Base-by-base conservation (phyloP, 2,113 vertebrate species). In the Elanus axillaris region DNA sequence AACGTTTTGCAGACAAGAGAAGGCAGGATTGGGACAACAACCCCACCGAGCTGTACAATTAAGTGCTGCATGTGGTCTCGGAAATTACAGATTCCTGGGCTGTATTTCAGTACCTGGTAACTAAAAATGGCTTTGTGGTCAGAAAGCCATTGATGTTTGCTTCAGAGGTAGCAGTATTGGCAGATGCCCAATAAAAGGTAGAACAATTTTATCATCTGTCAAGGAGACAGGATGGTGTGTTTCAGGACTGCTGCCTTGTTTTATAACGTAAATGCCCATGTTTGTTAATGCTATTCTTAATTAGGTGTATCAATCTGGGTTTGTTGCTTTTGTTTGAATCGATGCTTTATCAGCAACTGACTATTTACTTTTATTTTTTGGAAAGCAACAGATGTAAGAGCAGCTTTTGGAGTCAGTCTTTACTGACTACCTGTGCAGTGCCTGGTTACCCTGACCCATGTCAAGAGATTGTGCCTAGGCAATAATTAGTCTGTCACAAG, bases 101-200 rank as follows among this genome's bases (percentile, higher is more conserved):
- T 85, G 0, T 91, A 88, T 96, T 88, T 94, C 95, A 94, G 84
- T 94, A 66, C 88, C 88, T 89, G 86, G 73, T 97, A 94, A 97
- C 88, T 95, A 81, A 87, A 94, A 91, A 55, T 79, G 93, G 64
- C 69, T 94, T 78, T 94, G 94, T 95, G 96, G 94, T 95, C 83
- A 87, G 91, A 93, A 87, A 90, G 66, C 29, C 91, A 94, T 72
- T 91, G 96, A 90, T 89, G 74, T 93, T 86, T 87, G 67, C 67
- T 86, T 86, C 90, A 68, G 88, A 91, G 62, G 77, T 68, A 91
- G 94, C 8, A 64, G 69, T 52, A 76, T 79, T 94, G 94, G 93
- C 93, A 95, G 69, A 34, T 82, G 62, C 58, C 93, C 91, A 95
- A 14, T 93, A 85, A 93, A 92, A 95, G 38, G 86, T 80, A 93